A percentile compares a stretch with the other conserved stretches of the same genome.
These are phyloP conservation scores for Cyanoliseus patagonus DNA, from an alignment of 2,113 vertebrate genomes.

Conservation along the genomic window DNA sequence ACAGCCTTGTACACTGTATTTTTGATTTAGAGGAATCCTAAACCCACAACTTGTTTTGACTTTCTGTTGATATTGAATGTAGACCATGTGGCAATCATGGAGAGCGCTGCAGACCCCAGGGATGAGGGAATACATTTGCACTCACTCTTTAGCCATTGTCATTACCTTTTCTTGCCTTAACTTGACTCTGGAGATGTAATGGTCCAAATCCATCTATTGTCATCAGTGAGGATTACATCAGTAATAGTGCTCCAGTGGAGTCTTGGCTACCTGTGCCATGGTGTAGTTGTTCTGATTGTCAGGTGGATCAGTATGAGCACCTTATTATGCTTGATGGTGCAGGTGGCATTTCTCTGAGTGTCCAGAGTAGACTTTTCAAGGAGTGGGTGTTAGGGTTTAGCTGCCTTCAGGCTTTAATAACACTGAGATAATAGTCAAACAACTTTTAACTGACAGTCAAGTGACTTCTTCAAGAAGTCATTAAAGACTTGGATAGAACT, in stretches of 20 bases:
- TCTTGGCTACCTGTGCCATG: not conserved
- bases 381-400: not conserved
- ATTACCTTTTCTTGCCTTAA: not conserved
- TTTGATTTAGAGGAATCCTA: not conserved
- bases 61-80: not conserved
- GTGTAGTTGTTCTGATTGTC: not conserved
- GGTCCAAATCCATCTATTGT: not conserved
- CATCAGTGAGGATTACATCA: not conserved
- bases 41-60: not conserved
- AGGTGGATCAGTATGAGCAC: not conserved
- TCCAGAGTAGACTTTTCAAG: not conserved
- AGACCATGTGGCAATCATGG: accelerated
- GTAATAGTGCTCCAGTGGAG: not conserved
- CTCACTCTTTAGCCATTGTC: not conserved
- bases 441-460: not conserved
- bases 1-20: not conserved
- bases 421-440: not conserved
- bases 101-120: not conserved
- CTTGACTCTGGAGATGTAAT: not conserved
- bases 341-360: not conserved
- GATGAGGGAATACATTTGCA: not conserved
- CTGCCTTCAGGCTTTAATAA: not conserved
- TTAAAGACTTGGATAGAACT: not conserved
- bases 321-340: not conserved
- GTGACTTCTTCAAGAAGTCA: not conserved